Percentiles rank a stretch among this genome's conserved stretches.
Conservation (phyloP, 2,888 invertebrate genomes). For the Sphecodes monilicornis region DNA sequence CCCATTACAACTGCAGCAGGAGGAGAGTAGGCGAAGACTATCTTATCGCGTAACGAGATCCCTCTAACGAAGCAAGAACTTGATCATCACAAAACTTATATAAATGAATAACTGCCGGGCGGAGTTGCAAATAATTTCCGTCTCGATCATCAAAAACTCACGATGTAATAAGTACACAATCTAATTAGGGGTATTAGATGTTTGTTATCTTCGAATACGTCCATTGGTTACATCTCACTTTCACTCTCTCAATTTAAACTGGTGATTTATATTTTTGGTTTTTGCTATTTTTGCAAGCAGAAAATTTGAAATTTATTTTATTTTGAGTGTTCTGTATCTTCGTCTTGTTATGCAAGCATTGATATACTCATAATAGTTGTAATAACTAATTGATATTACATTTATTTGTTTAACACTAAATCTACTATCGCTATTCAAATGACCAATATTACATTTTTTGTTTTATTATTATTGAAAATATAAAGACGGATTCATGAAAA, state of each 20-base stretch:
- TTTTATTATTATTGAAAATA: too few relatives aligned
- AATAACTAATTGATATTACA: too few relatives aligned
- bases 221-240: background rate
- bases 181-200: background rate
- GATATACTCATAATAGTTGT: too few relatives aligned
- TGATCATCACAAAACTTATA: background rate
- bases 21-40: background rate
- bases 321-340: too few relatives aligned
- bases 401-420: too few relatives aligned
- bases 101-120: background rate
- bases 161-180: background rate
- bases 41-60: conserved; percentile 14
- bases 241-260: background rate
- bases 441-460: too few relatives aligned
- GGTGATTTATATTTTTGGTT: background rate
- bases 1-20: background rate
- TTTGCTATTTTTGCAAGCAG: background rate
- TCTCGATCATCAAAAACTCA: conserved; percentile 34
- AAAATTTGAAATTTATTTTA: background rate
- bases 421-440: too few relatives aligned
- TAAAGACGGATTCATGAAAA: too few relatives aligned
- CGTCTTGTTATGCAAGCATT: too few relatives aligned
- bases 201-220: background rate
- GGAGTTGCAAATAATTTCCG: background rate
- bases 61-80: background rate